Conservation (phyloP, 2,113 vertebrate genomes). For the Chroicocephalus ridibundus region DNA sequence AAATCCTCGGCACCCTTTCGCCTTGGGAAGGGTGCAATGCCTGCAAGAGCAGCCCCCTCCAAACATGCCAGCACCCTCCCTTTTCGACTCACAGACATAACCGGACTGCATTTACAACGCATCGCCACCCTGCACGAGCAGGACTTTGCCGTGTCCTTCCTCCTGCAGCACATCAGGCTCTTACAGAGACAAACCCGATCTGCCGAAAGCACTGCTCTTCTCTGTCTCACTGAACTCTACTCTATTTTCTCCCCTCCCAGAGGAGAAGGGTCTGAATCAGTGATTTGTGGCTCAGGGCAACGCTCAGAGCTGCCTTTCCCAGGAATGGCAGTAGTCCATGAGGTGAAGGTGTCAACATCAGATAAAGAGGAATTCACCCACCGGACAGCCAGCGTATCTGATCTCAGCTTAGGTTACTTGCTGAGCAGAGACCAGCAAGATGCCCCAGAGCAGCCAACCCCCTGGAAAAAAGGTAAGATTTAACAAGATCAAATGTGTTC, state of each 20-base stretch:
- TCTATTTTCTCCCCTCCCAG: slow-evolving; percentile 25
- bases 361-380: slow-evolving; percentile 57
- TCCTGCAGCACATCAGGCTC: not conserved
- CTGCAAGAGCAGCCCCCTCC: not conserved
- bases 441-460: not conserved
- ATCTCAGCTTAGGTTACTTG: slow-evolving; percentile 43
- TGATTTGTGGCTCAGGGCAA: slow-evolving; percentile 44
- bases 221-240: slow-evolving; percentile 8
- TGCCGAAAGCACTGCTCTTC: not conserved
- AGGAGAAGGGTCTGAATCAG: not conserved
- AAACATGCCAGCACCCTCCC: not conserved
- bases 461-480: slow-evolving; percentile 15
- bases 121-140: not conserved
- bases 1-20: not conserved
- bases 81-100: not conserved
- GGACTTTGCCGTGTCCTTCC: not conserved
- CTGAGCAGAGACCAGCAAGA: not conserved
- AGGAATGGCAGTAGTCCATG: slow-evolving; percentile 41
- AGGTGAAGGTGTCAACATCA: slow-evolving; percentile 62
- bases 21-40: not conserved
- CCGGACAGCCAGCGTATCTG: not conserved
- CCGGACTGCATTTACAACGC: not conserved
- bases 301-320: slow-evolving; percentile 41
- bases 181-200: not conserved
- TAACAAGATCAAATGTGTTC: not conserved